Base-by-base conservation (phyloP, 2,113 vertebrate genomes). In the Mobula birostris region DNA sequence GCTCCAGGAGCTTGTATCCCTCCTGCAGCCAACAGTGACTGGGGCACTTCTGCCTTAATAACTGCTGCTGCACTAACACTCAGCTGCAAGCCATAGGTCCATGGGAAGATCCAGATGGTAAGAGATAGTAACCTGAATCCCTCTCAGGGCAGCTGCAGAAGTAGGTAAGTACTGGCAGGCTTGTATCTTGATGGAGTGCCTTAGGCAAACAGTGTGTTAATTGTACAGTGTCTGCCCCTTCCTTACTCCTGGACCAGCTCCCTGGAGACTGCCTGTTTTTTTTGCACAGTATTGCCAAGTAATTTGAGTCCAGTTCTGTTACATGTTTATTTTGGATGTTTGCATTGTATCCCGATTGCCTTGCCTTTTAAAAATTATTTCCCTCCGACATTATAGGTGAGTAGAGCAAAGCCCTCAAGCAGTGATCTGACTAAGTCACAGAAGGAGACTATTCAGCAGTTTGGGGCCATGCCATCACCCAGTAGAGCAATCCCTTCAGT, bases 21-120 rank as follows among this genome's bases (percentile, higher is more conserved):
- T 70, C 68, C 70, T 93, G 91, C 5, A 36, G 70, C 91, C 36
- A 70, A 74, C 32, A 27, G 36, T 21, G 21, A 48, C 68, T 93
- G 32, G 90, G 90, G 68, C 90, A 48, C 48, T 93, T 3, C 68
- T 93, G 91, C 91, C 74, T 76, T 74, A 93, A 93, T 93, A 93
- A 56, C 70, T 76, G 68, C 91, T 93, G 68, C 68, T 93, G 91
- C 24, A 56, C 91, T 93, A 93, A 93, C 91, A 74, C 91, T 93
- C 91, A 93, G 91, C 91, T 93, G 91, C 32, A 56, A 70, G 91
- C 91, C 40, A 93, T 70, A 93, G 91, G 91, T 93, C 70, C 72
- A 74, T 36, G 74, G 91, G 68, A 93, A 76, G 32, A 74, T 74
- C 91, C 91, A 93, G 91, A 93, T 93, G 91, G 91, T 74, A 76